Base-by-base conservation (phyloP, 2,888 invertebrate species). In the Dryomyza anilis region DNA sequence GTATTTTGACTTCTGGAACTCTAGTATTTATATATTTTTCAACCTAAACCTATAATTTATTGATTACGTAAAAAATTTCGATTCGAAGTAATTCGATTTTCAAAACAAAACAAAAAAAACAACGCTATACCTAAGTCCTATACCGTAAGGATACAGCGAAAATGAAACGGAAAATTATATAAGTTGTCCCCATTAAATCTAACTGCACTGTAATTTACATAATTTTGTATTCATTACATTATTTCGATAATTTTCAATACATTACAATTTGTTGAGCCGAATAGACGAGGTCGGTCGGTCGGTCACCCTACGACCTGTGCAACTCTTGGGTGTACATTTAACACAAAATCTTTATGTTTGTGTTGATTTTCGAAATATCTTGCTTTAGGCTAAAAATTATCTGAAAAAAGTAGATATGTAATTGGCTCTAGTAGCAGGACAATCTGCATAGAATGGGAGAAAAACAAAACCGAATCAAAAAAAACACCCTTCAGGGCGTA, bases 151-250 rank as follows among this genome's bases (percentile, higher is more conserved):
- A 19, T 5, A 25, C 10, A 36, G 27, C 8, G 21, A 36, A 12
- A 43, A 50, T 14, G 39, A 39, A 25, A 27, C 23, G 50, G 23
- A 50, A 25, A 39, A 43, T 29, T 19, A 43, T 23, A 72, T 76
- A 76, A 75, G 76, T 75, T 75, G 70, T 66, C 62, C n/a, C 74
- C 77, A 80, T 79, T 80, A 80, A 78, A 79, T 78, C 75, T 74
- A 78, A 79, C 78, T 78, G 76, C 78, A 72, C 74, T 75, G 75
- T 78, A 80, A 79, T 79, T 79, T 79, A 71, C 79, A 79, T 79
- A 79, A 79, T 80, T 79, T 79, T 78, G 76, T 79, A 79, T 79
- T 79, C 79, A 79, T 79, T 79, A 79, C 76, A 80, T 78, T 79
- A 79, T 78, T 77, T 76, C 77, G 80, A 78, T 78, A 79, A 80